Percentiles rank a stretch among this genome's conserved stretches.
These are phyloP conservation scores for Gadus macrocephalus DNA, from an alignment of 2,113 vertebrate species.

Conservation along the genomic window DNA sequence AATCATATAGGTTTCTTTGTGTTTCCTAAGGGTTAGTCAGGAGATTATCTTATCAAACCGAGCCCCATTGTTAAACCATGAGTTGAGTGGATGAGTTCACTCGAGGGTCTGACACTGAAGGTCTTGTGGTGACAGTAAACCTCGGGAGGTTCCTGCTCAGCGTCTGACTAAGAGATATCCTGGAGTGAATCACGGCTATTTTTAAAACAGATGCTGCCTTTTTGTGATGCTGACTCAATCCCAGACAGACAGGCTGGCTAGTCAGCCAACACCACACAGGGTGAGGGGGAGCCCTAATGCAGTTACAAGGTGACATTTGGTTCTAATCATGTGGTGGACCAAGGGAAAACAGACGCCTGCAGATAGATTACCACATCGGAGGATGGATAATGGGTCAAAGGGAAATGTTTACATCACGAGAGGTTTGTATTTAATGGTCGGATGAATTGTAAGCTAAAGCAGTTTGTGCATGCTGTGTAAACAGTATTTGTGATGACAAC, in stretches of 20 bases:
- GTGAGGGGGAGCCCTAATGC: conserved; percentile 32
- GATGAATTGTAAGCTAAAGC: conserved; percentile 13
- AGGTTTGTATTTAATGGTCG: conserved; percentile 27
- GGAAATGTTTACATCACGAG: conserved; percentile 18
- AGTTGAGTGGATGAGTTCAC: conserved; percentile 12
- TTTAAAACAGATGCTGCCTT: conserved; percentile 52
- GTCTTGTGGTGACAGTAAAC: not conserved
- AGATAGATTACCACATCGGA: conserved; percentile 34
- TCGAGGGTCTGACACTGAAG: no score
- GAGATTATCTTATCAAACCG: conserved; percentile 23
- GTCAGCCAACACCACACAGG: conserved; percentile 31
- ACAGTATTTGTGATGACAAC: not conserved
- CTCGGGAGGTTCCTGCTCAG: conserved; percentile 25
- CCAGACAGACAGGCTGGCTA: conserved; percentile 15
- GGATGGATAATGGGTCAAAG: not conserved
- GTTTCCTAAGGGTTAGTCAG: not conserved
- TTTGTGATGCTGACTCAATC: conserved; percentile 50
- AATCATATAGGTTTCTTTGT: conserved; percentile 7
- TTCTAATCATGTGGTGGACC: conserved; percentile 11
- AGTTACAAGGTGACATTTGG: conserved; percentile 25
- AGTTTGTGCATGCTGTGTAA: conserved; percentile 2
- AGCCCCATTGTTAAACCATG: conserved; percentile 14
- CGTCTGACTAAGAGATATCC: conserved; percentile 26
- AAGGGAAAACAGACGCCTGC: conserved; percentile 9
- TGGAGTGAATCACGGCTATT: conserved; percentile 56